Base-by-base conservation (phyloP, 2,888 invertebrate species). In the Beris chalybata region DNA sequence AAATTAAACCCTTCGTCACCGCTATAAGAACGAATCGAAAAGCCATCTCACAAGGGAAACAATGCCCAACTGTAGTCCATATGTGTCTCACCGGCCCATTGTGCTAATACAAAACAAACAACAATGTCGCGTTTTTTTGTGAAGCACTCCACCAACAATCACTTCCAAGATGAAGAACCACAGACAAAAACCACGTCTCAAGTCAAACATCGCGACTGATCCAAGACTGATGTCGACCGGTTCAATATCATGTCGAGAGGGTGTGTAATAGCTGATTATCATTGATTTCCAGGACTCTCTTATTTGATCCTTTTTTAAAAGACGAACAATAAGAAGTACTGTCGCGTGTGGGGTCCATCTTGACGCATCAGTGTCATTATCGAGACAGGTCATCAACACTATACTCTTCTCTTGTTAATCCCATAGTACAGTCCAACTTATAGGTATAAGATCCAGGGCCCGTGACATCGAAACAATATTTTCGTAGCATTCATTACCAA, bases 221-320 rank as follows among this genome's bases (percentile, higher is more conserved):
- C 56, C 43, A 56, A n/a, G 56, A 56, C 47, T 47, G 58, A 47
- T 58, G 58, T 47, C 45, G 45, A 5, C 30, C 45, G 38, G 4
- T 58, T 11, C 11, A 58, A 13, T 43, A 56, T 47, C 45, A 45
- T 47, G 58, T 58, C 47, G 29, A 58, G 58, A 47, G 47, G 58
- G 58, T 58, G 58, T 58, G 58, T 58, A 58, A 58, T 47, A 58
- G 47, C 30, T 58, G 45, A 58, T 58, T 58, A 58, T 58, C 58
- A 30, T 29, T 47, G 45, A 22, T 58, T 30, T 44, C 4, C 45
- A 58, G 47, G 32, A 47, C 30, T 38, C 58, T 30, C 22, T 30
- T 29, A 58, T 45, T 47, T 44, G 58, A 58, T 58, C 58, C 22
- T 31, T 54, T 56, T n/a, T 32, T 47, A 29, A 47, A n/a, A 47